These are phyloP conservation scores for Phthorimaea operculella DNA, from an alignment of 1,140 invertebrate species.

Conservation along the genomic window DNA sequence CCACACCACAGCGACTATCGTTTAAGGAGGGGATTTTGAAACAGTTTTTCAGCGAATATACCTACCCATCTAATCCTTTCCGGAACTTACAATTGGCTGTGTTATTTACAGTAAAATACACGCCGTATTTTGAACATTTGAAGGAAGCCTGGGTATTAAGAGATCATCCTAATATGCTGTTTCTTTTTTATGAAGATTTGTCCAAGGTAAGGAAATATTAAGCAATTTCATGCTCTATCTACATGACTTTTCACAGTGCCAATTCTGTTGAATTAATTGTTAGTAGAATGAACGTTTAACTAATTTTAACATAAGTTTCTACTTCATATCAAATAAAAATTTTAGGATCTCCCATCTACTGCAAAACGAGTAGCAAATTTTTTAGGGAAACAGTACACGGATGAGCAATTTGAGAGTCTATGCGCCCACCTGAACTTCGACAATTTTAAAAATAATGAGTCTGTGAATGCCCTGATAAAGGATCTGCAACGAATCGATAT, in stretches of 20 bases:
- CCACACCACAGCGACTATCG: too few species aligned
- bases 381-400: conserved; percentile 68
- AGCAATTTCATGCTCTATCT: not conserved
- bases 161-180: conserved; percentile 77
- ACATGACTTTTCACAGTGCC: not conserved
- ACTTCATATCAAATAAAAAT: not conserved
- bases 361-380: conserved; percentile 71
- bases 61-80: too few species aligned
- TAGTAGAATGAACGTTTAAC: not conserved
- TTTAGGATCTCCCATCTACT: conserved; percentile 68
- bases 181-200: conserved; percentile 86
- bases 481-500: too few species aligned
- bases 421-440: conserved; percentile 75
- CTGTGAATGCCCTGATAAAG: conserved; percentile 69
- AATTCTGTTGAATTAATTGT: not conserved
- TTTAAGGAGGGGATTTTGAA: too few species aligned
- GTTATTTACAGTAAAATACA: conserved; percentile 62
- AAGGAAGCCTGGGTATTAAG: conserved; percentile 77
- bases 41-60: too few species aligned
- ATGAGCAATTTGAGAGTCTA: conserved; percentile 68
- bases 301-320: not conserved
- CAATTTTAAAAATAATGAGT: conserved; percentile 78
- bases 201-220: conserved; percentile 63
- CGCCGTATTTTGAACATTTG: conserved; percentile 80
- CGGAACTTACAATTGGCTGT: too few species aligned